A percentile compares a stretch with the other conserved stretches of the same genome.
Conservation (phyloP, 2,797 vertebrate genomes). For the Carduelis carduelis region DNA sequence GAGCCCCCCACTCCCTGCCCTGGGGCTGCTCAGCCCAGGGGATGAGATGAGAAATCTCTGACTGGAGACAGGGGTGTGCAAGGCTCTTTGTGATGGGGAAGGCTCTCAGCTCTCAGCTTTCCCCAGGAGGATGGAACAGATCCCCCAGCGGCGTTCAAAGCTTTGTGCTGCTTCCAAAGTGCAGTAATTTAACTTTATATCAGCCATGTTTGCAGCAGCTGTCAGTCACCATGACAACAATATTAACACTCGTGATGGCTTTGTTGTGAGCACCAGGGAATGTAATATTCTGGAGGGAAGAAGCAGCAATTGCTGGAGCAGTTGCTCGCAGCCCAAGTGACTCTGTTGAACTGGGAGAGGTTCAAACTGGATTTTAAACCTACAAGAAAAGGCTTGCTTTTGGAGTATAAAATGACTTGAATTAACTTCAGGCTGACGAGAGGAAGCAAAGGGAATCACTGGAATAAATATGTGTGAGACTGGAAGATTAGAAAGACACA, state of each 20-base stretch:
- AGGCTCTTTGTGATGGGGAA: background rate
- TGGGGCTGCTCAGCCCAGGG: background rate
- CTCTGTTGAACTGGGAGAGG: conserved; percentile 9
- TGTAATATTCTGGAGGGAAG: conserved; percentile 7
- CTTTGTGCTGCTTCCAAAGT: background rate
- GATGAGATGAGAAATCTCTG: background rate
- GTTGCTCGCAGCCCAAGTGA: background rate
- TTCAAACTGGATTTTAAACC: conserved; percentile 32
- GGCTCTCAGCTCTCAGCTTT: background rate
- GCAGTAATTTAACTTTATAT: background rate
- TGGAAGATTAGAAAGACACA: background rate
- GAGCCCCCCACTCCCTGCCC: background rate
- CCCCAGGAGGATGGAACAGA: background rate
- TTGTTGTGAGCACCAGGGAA: conserved; percentile 21
- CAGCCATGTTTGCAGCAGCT: conserved; percentile 45
- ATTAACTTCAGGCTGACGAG: conserved; percentile 31
- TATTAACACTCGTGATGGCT: conserved; percentile 24
- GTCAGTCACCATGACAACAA: conserved; percentile 55
- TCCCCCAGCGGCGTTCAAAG: background rate
- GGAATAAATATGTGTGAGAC: background rate
- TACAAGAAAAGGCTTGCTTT: background rate
- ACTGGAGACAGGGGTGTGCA: fast-evolving
- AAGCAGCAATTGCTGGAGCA: background rate
- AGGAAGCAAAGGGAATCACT: conserved; percentile 1
- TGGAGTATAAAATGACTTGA: background rate